Conservation (phyloP, 1,140 invertebrate genomes). For the Temnothorax curvispinosus region DNA sequence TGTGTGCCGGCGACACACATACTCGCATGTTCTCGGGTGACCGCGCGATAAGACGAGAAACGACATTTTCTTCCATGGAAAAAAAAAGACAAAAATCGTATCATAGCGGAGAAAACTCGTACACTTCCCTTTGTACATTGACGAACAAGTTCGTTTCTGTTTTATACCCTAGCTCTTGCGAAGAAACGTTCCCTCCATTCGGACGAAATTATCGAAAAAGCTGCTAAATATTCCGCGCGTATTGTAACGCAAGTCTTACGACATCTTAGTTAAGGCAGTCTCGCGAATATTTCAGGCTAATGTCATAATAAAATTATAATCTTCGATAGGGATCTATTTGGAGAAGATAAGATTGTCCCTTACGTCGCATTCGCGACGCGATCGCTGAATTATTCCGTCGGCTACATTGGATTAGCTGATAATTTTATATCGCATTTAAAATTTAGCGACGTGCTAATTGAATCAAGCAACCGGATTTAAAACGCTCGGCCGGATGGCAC, state of each 20-base stretch:
- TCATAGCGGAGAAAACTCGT: neutral
- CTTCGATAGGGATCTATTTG: conserved; percentile 24
- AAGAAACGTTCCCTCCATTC: neutral
- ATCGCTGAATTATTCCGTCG: conserved; percentile 22
- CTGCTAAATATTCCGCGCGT: neutral
- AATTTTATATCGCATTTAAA: conserved; percentile 52
- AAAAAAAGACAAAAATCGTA: neutral
- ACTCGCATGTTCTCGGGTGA: conserved; percentile 50
- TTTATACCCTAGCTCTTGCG: neutral
- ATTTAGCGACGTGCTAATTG: conserved; percentile 50
- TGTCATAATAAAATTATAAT: conserved; percentile 47
- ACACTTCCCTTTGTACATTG: neutral
- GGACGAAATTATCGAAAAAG: neutral
- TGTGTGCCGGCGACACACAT: conserved; percentile 8
- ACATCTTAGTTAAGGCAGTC: neutral
- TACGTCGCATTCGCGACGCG: neutral
- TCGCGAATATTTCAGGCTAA: conserved; percentile 5
- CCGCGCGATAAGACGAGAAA: conserved; percentile 65
- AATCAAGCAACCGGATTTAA: conserved; percentile 50
- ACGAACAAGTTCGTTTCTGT: conserved; percentile 1
- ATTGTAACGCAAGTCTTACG: neutral
- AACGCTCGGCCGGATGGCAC: conserved; percentile 13
- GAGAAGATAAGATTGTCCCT: neutral
- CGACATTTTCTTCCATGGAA: conserved; percentile 39
- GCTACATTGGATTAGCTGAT: conserved; percentile 47